Percentiles rank a stretch among this genome's conserved stretches.
phyloP scores from a whole-genome alignment of 2,797 vertebrate genomes.

The Eupleurogrammus muticus region DNA sequence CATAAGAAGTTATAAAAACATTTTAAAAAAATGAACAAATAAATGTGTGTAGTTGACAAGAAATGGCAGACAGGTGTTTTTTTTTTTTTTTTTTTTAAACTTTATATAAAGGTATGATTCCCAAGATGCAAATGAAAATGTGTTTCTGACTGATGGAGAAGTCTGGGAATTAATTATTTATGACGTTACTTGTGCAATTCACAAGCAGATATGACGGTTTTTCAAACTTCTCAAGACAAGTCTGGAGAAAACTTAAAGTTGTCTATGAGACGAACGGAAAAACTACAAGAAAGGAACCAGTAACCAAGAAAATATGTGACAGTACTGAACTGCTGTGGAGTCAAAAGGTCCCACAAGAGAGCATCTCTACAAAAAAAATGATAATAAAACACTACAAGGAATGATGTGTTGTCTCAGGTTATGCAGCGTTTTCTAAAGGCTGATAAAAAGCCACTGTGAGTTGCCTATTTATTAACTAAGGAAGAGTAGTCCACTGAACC shows the following conservation, averaged over 20 bases:
- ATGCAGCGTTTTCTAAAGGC: slow-evolving; percentile 71
- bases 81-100: neutral
- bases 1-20: slow-evolving; percentile 74
- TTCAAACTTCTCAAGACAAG: slow-evolving; percentile 43
- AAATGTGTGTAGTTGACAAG: slow-evolving; percentile 38
- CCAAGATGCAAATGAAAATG: slow-evolving; percentile 24
- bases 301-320: slow-evolving; percentile 32
- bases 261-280: slow-evolving; percentile 31
- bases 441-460: slow-evolving; percentile 33
- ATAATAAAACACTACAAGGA: slow-evolving; percentile 30
- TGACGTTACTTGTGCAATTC: slow-evolving; percentile 45
- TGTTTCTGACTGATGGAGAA: slow-evolving; percentile 33
- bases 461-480: slow-evolving; percentile 45
- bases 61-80: slow-evolving; percentile 21
- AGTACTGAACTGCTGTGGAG: slow-evolving; percentile 36
- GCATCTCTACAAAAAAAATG: slow-evolving; percentile 3
- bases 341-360: slow-evolving; percentile 31
- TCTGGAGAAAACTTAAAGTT: slow-evolving; percentile 22
- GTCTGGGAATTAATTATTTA: slow-evolving; percentile 37
- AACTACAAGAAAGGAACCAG: slow-evolving; percentile 29
- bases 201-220: slow-evolving; percentile 51
- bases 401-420: slow-evolving; percentile 57
- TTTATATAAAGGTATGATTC: slow-evolving; percentile 19
- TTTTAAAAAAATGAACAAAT: slow-evolving; percentile 27
- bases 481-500: slow-evolving; percentile 56